These are phyloP conservation scores for Uloborus diversus DNA, from an alignment of 1,140 invertebrate genomes.

Conservation along the genomic window DNA sequence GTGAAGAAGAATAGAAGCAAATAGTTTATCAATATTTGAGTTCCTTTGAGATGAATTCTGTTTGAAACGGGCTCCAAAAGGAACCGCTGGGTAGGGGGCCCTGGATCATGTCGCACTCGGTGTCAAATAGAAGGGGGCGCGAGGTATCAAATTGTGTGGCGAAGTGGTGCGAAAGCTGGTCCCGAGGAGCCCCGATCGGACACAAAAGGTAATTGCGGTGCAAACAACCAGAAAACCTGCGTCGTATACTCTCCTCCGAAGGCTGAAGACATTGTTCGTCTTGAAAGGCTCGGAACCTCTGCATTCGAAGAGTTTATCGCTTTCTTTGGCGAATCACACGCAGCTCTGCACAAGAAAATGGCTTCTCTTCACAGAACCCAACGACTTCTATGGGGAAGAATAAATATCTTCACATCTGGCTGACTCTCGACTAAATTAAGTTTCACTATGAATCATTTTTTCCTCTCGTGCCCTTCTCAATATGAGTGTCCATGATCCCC, in stretches of 20 bases:
- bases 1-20: too few species aligned
- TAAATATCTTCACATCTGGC: conserved; percentile 30
- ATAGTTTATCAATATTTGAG: conserved; percentile 54
- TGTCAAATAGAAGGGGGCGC: conserved; percentile 8
- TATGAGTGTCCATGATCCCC: too few species aligned
- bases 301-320: conserved; percentile 1
- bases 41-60: conserved; percentile 3
- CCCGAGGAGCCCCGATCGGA: not conserved
- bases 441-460: not conserved
- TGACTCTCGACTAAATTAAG: not conserved
- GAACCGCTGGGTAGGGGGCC: not conserved
- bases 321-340: conserved; percentile 47
- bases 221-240: conserved; percentile 23
- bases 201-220: conserved; percentile 48
- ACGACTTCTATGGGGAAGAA: conserved; percentile 32
- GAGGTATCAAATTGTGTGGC: conserved; percentile 22
- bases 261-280: not conserved
- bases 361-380: conserved; percentile 16
- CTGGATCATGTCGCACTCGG: conserved; percentile 27
- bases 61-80: not conserved
- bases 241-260: not conserved
- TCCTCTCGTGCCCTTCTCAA: too few species aligned
- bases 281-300: conserved; percentile 24
- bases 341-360: conserved; percentile 36
- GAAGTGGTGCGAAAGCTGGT: conserved; percentile 33